Conservation (phyloP, 2,797 vertebrate genomes). For the Delichon dasypus region DNA sequence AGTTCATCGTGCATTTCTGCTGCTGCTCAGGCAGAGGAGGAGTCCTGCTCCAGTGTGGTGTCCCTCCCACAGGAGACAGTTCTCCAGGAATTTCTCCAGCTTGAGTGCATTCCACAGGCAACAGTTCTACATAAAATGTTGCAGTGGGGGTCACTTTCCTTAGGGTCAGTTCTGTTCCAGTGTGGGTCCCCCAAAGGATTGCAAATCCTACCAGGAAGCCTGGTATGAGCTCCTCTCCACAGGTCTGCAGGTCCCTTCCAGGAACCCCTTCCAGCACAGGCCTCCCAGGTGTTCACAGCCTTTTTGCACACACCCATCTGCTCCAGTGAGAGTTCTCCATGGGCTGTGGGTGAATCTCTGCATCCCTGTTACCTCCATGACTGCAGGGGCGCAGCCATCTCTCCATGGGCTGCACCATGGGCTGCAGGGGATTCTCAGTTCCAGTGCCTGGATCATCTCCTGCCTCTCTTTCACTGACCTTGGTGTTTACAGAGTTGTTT, state of each 20-base stretch:
- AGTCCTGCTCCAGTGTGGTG: rapidly evolving
- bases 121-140: background rate
- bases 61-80: background rate
- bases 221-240: background rate
- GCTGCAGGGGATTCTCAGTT: background rate
- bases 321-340: background rate
- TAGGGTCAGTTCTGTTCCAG: background rate
- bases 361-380: background rate
- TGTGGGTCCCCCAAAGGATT: rapidly evolving
- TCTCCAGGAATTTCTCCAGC: background rate
- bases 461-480: background rate
- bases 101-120: background rate
- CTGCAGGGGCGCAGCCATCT: background rate
- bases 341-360: background rate
- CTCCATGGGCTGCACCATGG: rapidly evolving
- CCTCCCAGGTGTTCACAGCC: background rate
- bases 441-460: rapidly evolving
- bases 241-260: background rate
- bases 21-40: background rate
- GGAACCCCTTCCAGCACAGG: background rate
- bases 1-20: rapidly evolving
- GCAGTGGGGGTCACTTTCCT: background rate
- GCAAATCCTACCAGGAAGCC: background rate
- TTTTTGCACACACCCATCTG: background rate
- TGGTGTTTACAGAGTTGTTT: background rate